These are phyloP conservation scores for Phodopus roborovskii DNA, from an alignment of 2,113 vertebrate genomes.

Conservation along the genomic window DNA sequence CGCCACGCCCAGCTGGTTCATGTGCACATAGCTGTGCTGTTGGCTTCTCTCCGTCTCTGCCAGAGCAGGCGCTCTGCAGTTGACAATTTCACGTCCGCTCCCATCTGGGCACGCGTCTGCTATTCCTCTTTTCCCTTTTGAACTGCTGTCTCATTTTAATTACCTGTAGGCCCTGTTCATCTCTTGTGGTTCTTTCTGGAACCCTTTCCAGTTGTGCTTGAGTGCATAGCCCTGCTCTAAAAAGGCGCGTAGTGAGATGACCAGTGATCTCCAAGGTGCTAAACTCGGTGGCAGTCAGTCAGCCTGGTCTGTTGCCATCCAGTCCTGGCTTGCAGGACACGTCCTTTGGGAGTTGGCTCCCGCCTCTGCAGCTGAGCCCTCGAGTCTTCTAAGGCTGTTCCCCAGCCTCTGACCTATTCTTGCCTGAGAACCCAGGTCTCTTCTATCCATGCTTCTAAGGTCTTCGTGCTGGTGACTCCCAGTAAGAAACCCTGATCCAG, in stretches of 20 bases:
- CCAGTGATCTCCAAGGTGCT: not conserved
- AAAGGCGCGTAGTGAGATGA: too few relatives aligned
- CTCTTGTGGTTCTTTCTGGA: not conserved
- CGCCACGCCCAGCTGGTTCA: rapidly evolving
- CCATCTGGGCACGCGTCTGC: not conserved
- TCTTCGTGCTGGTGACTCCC: not conserved
- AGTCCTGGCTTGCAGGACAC: not conserved
- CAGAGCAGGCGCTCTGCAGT: too few relatives aligned
- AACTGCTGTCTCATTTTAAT: not conserved
- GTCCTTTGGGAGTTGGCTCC: not conserved
- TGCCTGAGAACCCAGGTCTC: not conserved
- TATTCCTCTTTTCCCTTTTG: not conserved
- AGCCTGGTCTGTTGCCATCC: not conserved
- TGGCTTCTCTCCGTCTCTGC: not conserved
- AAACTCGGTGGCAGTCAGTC: not conserved
- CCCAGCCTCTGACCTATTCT: not conserved
- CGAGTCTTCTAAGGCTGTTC: not conserved
- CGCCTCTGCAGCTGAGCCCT: not conserved
- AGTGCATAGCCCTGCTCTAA: not conserved
- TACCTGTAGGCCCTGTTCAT: not conserved
- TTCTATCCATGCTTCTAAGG: not conserved
- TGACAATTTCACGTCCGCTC: not conserved
- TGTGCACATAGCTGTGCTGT: rapidly evolving
- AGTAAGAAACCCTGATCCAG: not conserved
- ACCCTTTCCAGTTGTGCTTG: rapidly evolving